A percentile compares a stretch with the other conserved stretches of the same genome.
These are phyloP conservation scores for Scatophagus argus DNA, from an alignment of 2,113 vertebrate genomes.

Conservation along the genomic window DNA sequence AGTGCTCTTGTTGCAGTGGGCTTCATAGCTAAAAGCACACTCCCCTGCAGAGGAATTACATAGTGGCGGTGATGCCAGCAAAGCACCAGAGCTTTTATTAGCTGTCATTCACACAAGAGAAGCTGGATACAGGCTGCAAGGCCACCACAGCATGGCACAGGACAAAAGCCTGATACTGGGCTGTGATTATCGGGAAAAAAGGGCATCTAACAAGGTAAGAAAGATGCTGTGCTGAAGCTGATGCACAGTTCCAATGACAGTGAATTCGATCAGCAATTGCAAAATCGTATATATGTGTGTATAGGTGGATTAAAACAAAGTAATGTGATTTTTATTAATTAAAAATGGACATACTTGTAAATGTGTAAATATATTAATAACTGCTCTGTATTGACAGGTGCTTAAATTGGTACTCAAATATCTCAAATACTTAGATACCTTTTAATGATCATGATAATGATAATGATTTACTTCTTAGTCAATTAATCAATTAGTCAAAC, in stretches of 20 bases:
- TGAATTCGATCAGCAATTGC: constrained; percentile 48
- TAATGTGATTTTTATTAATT: no score
- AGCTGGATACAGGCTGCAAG: constrained; percentile 75
- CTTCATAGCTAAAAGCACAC: constrained; percentile 78
- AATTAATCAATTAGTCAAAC: background rate
- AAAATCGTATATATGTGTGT: background rate
- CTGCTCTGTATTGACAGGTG: background rate
- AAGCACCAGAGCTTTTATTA: constrained; percentile 77
- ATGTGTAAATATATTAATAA: no score
- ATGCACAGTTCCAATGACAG: constrained; percentile 51
- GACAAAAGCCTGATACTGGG: constrained; percentile 76
- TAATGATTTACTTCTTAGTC: no score
- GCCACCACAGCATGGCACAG: constrained; percentile 65
- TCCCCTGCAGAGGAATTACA: constrained; percentile 80
- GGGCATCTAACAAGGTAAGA: constrained; percentile 73
- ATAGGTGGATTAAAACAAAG: no score
- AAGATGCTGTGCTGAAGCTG: constrained; percentile 47
- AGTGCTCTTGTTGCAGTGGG: constrained; percentile 71
- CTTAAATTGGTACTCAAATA: no score
- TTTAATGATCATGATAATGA: no score
- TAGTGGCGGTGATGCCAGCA: constrained; percentile 67
- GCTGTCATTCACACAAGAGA: constrained; percentile 76
- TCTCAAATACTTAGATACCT: no score
- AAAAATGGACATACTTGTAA: no score
- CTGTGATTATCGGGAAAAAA: constrained; percentile 75